A percentile compares a stretch with the other conserved stretches of the same genome.
Evolutionary conservation across 2,888 invertebrate genomes (phyloP).

Genomic region (Anthrax anthrax): DNA sequence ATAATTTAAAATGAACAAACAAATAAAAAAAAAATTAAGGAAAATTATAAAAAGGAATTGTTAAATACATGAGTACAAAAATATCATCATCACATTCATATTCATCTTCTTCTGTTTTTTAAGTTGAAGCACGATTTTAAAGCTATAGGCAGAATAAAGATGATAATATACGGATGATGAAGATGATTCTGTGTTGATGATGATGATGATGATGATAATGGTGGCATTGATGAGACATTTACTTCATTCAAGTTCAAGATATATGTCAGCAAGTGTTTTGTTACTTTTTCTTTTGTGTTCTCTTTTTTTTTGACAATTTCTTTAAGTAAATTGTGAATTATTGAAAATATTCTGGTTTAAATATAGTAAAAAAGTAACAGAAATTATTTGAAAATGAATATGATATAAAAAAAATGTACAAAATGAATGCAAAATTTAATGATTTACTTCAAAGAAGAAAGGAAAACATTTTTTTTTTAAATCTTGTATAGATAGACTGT

Average conservation of each 20-base stretch:
- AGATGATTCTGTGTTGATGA: neutral
- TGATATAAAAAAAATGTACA: too few species aligned
- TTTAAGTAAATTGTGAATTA: too few species aligned
- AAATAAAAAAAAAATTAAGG: neutral
- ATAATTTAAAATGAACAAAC: neutral
- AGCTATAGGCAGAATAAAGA: neutral
- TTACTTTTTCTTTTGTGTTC: too few species aligned
- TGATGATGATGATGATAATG: slow-evolving; percentile 4
- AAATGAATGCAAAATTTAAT: too few species aligned
- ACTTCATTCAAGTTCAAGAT: slow-evolving; percentile 10
- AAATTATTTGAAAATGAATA: too few species aligned
- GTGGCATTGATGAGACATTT: slow-evolving; percentile 9
- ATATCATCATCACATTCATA: neutral
- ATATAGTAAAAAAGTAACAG: too few species aligned
- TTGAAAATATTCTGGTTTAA: too few species aligned
- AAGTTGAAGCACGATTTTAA: slow-evolving; percentile 7
- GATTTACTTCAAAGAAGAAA: too few species aligned
- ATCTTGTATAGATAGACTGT: too few species aligned
- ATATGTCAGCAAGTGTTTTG: slow-evolving; percentile 6
- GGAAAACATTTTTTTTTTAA: too few species aligned
- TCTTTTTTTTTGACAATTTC: too few species aligned
- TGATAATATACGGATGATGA: slow-evolving; percentile 1
- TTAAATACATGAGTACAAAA: neutral
- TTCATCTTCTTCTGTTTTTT: slow-evolving; percentile 4
- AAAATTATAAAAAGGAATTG: too few species aligned